A percentile compares a stretch with the other conserved stretches of the same genome.
Conservation (phyloP, 2,797 vertebrate species). For the Selene dorsalis region DNA sequence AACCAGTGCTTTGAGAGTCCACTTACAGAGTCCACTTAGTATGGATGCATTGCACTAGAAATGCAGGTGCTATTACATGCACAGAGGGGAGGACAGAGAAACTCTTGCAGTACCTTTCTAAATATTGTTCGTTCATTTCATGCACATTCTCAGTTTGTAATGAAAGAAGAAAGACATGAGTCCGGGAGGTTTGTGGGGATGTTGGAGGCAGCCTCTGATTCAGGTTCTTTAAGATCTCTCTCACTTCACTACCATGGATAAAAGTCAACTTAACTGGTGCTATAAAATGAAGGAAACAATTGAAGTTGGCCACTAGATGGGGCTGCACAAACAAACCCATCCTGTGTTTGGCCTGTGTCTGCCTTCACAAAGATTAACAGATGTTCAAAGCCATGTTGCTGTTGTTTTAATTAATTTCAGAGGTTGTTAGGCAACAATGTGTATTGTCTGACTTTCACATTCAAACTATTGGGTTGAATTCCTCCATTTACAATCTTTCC, state of each 20-base stretch:
- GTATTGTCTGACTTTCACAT: not conserved
- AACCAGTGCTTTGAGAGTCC: slow-evolving; percentile 46
- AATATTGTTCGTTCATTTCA: slow-evolving; percentile 36
- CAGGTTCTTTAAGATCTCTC: not conserved
- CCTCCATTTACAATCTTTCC: slow-evolving; percentile 9
- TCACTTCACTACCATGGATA: not conserved
- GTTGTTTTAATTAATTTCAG: not conserved
- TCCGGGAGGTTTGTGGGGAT: not conserved
- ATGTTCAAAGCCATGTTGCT: slow-evolving; percentile 12
- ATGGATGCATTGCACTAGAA: slow-evolving; percentile 40
- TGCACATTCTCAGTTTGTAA: slow-evolving; percentile 48
- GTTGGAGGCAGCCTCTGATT: not conserved
- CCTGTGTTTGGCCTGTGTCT: slow-evolving; percentile 3
- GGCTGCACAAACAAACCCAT: slow-evolving; percentile 6
- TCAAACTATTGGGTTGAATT: not conserved
- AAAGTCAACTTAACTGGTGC: not conserved
- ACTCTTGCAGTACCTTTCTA: not conserved
- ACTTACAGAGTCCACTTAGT: slow-evolving; percentile 4
- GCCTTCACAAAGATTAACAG: not conserved
- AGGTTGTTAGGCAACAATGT: not conserved
- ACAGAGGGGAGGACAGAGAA: slow-evolving; percentile 27
- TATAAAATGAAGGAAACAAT: not conserved
- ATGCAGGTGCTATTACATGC: slow-evolving; percentile 52
- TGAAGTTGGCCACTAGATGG: slow-evolving; percentile 52
- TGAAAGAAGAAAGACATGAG: not conserved